A percentile compares a stretch with the other conserved stretches of the same genome.
These are phyloP conservation scores for Rhinella marina DNA, from an alignment of 2,797 vertebrate species.

Conservation along the genomic window DNA sequence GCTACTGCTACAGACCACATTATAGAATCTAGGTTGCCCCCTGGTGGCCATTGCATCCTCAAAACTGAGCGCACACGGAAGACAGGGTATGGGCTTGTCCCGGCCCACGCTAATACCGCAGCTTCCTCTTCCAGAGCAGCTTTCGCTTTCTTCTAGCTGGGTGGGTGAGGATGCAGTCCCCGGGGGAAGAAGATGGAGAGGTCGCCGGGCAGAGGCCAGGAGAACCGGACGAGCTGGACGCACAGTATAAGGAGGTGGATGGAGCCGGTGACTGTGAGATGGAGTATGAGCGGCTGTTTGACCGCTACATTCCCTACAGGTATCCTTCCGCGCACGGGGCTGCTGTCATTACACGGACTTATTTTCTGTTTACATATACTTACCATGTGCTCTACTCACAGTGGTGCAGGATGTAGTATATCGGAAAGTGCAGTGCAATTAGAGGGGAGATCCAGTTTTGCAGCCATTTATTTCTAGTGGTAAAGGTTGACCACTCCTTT, in stretches of 20 bases:
- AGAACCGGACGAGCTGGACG: neutral
- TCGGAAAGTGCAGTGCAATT: neutral
- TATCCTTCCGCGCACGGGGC: neutral
- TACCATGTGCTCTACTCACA: no score
- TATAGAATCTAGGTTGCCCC: neutral
- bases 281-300: constrained; percentile 11
- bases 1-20: neutral
- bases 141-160: neutral
- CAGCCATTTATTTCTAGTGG: no score
- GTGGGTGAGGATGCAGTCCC: constrained; percentile 17
- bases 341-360: no score
- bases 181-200: constrained; percentile 38
- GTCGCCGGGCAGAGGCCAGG: neutral
- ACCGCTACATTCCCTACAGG: constrained; percentile 51
- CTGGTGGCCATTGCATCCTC: neutral
- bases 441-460: neutral
- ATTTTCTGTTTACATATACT: no score
- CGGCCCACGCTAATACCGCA: neutral
- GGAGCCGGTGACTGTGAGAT: constrained; percentile 26
- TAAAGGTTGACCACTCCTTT: neutral
- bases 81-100: neutral
- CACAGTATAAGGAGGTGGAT: constrained; percentile 20
- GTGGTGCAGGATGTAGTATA: no score
- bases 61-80: neutral
- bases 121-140: constrained; percentile 42